Base-by-base conservation (phyloP, 2,888 invertebrate species). In the Polydrusus tereticollis region DNA sequence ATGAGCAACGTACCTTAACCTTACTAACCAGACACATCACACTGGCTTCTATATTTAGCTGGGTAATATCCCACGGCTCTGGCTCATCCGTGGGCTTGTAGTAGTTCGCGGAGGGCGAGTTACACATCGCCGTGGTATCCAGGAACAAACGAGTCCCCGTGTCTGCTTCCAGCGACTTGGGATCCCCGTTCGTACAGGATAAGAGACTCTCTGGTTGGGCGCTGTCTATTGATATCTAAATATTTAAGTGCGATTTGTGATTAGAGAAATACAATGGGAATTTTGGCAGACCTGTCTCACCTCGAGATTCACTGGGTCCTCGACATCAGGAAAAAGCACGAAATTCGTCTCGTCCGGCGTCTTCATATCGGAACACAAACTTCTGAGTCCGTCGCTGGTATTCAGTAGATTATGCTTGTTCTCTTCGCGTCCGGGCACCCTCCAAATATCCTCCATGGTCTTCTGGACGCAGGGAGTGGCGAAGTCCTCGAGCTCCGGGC, bases 21-120 rank as follows among this genome's bases (percentile, higher is more conserved):
- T 94, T 94, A 78, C 94, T 93, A 21, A 93, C 92, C 74, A 95
- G 87, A 83, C 94, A 95, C 90, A 95, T 94, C 5, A 95, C 91
- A 80, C 94, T 93, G 0, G 95, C 95, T 85, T 95, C 94, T 63
- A 94, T 93, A 82, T 96, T 96, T 41, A 95, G 85, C 79, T 94
- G 92, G 0, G 94, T 95, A 72, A 96, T 87, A 83, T 95, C 95
- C 89, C 94, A 92, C 0, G 95, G 95, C 81, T 95, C 94, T 0
- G 93, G 93, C 80, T 94, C 94, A 80, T 93, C 93, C 0, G 92
- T 92, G 0, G 93, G 93, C 73, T 93, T 90, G 82, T 93, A 93
- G 82, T 93, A 93, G 84, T 93, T 93, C 1, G 93, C 92, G 14
- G 92, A 92, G 23, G 91, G 91, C 60, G 92, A 90, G 76, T 83